Base-by-base conservation (phyloP, 1,140 invertebrate genomes). In the Drosophila tani region DNA sequence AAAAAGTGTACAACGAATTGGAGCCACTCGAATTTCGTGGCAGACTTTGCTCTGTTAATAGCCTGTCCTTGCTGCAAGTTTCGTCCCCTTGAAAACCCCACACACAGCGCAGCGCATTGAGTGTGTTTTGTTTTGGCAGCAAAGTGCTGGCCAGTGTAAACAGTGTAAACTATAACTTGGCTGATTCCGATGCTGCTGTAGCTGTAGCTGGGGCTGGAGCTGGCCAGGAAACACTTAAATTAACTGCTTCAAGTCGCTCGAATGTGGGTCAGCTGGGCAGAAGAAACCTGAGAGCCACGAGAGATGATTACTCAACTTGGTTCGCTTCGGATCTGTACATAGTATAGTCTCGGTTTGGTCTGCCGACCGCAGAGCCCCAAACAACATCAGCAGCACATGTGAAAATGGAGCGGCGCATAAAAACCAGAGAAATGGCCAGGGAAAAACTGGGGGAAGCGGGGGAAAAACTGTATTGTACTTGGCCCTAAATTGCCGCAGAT, bases 81-180 rank as follows among this genome's bases (percentile, higher is more conserved):
- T 67, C 40, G 45, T 41, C 11, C 41, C 53, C 53, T 40, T 56
- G 47, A 56, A 40, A 14, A 14, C 12, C 9, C 12, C 35, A 38
- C 35, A 38, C 35, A 35, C 3, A 11, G 32, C 5, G 11, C 45
- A 24, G 17, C n/a, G 15, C 27, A 5, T 70, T 47, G 77, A 79
- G 69, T 75, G 69, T 90, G 83, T 85, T 88, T 88, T 88, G 85
- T 88, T 87, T 88, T 88, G 85, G 77, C 85, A 87, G 81, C 85
- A 90, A 81, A 90, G 85, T 90, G 84, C 83, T 84, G 74, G 67
- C 67, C 64, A 80, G 58, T 88, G 83, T 80, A 86, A 88, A 86
- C 84, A 84, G 77, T 82, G 85, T 90, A 90, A 90, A 88, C 85
- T 90, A 90, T 90, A 88, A 88, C 68, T 88, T 71, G 81, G 81